Base-by-base conservation (phyloP, 2,888 invertebrate species). In the Plutella xylostella region DNA sequence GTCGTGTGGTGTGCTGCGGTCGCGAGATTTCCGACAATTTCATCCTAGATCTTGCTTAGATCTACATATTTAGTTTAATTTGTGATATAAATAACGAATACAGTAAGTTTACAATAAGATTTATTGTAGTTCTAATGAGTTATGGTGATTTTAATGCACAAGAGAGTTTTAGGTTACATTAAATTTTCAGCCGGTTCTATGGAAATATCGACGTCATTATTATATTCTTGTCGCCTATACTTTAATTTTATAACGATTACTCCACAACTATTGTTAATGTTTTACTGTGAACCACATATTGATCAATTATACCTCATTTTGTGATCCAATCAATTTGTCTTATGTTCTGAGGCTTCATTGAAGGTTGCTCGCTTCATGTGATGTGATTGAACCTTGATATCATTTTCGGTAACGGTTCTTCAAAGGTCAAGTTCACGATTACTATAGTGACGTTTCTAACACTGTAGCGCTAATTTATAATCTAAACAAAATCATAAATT, bases 371-470 rank as follows among this genome's bases (percentile, higher is more conserved):
- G 58, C 56, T 21, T 12, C 7, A 3, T 34, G 34, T 12, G 19
- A 69, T 74, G 74, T 70, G 73, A 71, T 68, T 68, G 51, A 53
- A 52, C 53, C 55, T 63, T 61, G 57, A 57, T 61, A 56, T 58
- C 55, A 61, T 59, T 63, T 65, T 65, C 54, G 56, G 54, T 55
- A 55, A 52, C 56, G 57, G 4, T 19, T 7, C 59, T 59, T 54
- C 49, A 60, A 72, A 78, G 80, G 76, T 78, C 77, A 79, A 80
- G 78, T 76, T 78, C 73, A 75, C 55, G 70, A 65, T 53, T 60
- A 55, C 50, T 22, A 41, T 37, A 31, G 42, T 25, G 43, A 33
- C 33, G 28, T 33, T 11, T 25, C 37, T 37, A 19, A 20, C 7
- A 22, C 14, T 11, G 25, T n/a, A 12, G 9, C 9, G 6, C 5